Base-by-base conservation (phyloP, 2,797 vertebrate species). In the Vultur gryphus region DNA sequence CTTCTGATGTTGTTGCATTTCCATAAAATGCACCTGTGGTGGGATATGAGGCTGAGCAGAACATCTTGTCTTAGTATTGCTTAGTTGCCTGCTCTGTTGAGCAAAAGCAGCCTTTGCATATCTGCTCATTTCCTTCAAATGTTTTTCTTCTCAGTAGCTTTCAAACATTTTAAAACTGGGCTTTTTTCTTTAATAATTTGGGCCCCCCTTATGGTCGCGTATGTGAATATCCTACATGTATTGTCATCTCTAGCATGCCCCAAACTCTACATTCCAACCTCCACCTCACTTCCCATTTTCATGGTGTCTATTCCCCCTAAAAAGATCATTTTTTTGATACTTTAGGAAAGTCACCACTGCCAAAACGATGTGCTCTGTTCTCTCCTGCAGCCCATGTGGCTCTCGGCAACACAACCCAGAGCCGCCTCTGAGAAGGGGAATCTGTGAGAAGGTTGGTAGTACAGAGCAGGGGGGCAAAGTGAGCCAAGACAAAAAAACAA, bases 131-230 rank as follows among this genome's bases (percentile, higher is more conserved):
- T 78, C 37, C 11, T 77, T 70, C 39, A 70, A 61, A 51, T 20
- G 3, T 2, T 64, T 65, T 89, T 64, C 33, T 44, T 78, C 26
- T 57, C 20, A 76, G 46, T 17, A 90, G 20, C 7, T 69, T 14
- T 67, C 29, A 64, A 72, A 29, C 6, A 21, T 51, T 84, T 86
- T 21, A 37, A 75, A 92, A 86, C 58, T 23, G 8, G 2, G 3
- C 0, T 29, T 61, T 64, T 52, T 76, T 58, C 31, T 59, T 79
- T 26, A 39, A 23, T 23, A 76, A 28, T 76, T 69, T 62, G 44
- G 7, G 8, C 2, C 8, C 8, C 13, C 7, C 9, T n/a, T 61
- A 39, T 7, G 12, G 17, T 77, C 2, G 1, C 0, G 0, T 29
- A 28, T 29, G 21, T 39, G 33, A 75, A 26, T 51, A 35, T 37